Evolutionary conservation across 2,113 vertebrate genomes (phyloP).

Genomic region (Otis tarda): DNA sequence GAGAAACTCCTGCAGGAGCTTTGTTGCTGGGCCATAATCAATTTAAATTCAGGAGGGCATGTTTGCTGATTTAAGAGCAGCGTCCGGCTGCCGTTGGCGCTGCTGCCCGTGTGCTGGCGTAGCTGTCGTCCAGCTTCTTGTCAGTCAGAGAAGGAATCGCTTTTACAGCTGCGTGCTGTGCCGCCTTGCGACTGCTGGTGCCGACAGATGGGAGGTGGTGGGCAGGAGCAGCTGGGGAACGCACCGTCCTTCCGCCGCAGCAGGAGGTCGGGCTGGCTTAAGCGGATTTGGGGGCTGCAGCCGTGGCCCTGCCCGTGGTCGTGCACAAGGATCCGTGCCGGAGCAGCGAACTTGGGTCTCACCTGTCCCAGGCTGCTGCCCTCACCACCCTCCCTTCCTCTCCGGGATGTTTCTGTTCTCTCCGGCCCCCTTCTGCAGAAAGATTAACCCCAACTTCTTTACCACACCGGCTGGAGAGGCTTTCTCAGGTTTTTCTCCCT

Average conservation of each 20-base stretch:
- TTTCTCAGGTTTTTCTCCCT: not conserved
- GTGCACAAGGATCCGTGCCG: not conserved
- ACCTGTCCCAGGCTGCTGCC: not conserved
- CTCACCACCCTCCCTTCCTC: not conserved
- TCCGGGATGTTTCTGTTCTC: accelerated
- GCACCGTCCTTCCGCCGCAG: accelerated
- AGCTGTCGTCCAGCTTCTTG: not conserved
- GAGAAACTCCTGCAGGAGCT: too few relatives aligned
- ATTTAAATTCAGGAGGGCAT: not conserved
- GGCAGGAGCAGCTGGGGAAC: not conserved
- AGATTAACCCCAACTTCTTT: not conserved
- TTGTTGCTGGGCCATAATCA: not conserved
- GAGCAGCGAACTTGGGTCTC: not conserved
- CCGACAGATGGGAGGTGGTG: not conserved
- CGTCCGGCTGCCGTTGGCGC: accelerated
- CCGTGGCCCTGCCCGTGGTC: too few relatives aligned
- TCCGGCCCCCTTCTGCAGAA: not conserved
- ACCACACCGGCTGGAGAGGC: too few relatives aligned
- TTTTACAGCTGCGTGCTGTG: not conserved
- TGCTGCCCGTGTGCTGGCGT: accelerated
- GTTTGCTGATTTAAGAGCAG: too few relatives aligned
- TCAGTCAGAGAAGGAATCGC: not conserved
- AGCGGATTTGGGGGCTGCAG: not conserved
- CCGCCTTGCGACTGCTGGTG: not conserved
- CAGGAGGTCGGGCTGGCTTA: not conserved